Percentiles rank a stretch among this genome's conserved stretches.
These are phyloP conservation scores for Microcebus ravelobensis DNA, from an alignment of 2,113 vertebrate genomes.

Conservation along the genomic window DNA sequence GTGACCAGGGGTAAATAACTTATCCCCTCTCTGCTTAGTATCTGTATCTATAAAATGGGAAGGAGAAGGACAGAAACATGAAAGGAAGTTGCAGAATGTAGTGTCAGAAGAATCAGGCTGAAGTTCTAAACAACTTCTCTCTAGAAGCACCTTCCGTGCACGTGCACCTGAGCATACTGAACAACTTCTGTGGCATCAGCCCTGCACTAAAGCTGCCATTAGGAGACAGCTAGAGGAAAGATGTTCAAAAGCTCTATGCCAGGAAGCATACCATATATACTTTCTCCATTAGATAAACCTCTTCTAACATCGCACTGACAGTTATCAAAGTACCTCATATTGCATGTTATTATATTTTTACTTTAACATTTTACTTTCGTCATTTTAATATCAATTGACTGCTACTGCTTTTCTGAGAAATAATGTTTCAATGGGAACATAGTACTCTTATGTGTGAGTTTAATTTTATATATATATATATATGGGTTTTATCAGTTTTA, in stretches of 20 bases:
- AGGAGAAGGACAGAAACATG: neutral
- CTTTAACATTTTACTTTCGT: neutral
- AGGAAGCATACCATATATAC: neutral
- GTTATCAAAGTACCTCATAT: neutral
- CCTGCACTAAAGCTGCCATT: neutral
- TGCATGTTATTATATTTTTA: neutral
- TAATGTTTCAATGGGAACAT: neutral
- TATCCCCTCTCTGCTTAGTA: neutral
- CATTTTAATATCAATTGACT: neutral
- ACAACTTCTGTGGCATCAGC: neutral
- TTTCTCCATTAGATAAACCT: neutral
- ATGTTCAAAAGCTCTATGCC: neutral
- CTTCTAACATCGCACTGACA: neutral
- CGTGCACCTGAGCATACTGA: neutral
- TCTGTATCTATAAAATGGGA: neutral
- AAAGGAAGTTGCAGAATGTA: neutral
- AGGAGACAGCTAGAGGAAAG: neutral
- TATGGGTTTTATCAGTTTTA: neutral
- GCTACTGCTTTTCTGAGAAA: conserved; percentile 6
- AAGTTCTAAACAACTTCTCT: conserved; percentile 17
- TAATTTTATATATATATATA: neutral
- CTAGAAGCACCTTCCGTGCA: neutral
- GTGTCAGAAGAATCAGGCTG: neutral
- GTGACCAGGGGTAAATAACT: neutral
- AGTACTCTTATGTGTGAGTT: neutral